Evolutionary conservation across 2,888 invertebrate species (phyloP).

Genomic region (Heliconius hortense): DNA sequence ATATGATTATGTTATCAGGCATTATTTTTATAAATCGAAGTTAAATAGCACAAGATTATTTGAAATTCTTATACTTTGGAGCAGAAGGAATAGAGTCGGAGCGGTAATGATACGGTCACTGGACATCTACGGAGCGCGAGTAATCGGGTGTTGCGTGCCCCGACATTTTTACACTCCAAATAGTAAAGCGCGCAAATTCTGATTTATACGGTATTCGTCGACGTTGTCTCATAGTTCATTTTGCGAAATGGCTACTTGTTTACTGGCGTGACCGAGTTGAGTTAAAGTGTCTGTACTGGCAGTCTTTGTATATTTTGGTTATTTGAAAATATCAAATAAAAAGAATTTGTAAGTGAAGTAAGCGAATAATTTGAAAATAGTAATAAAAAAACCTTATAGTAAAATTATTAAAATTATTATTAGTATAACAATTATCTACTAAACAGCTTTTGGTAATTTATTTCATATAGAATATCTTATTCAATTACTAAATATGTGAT

Average conservation of each 20-base stretch:
- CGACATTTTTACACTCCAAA: slow-evolving; percentile 31
- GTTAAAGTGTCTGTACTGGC: not conserved
- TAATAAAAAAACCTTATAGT: too few relatives aligned
- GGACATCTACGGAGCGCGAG: slow-evolving; percentile 31
- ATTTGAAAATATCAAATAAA: not conserved
- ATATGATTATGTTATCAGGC: too few relatives aligned
- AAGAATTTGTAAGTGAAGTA: not conserved
- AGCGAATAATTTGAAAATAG: too few relatives aligned
- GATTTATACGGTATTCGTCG: slow-evolving; percentile 7
- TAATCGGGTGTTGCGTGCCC: slow-evolving; percentile 31
- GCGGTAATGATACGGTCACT: slow-evolving; percentile 32
- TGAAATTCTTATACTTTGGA: slow-evolving; percentile 29
- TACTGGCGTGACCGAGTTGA: not conserved
- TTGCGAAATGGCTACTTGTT: not conserved
- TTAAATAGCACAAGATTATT: slow-evolving; percentile 26
- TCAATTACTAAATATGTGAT: too few relatives aligned
- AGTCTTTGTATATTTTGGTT: not conserved
- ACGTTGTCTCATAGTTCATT: slow-evolving; percentile 12
- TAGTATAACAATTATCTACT: too few relatives aligned
- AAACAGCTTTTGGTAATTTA: too few relatives aligned
- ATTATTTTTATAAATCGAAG: slow-evolving; percentile 8
- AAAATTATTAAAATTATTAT: too few relatives aligned
- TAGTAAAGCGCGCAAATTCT: slow-evolving; percentile 23
- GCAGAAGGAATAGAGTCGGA: slow-evolving; percentile 25
- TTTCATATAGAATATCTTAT: too few relatives aligned